Conservation (phyloP, 2,113 vertebrate species). For the Morone chrysops region DNA sequence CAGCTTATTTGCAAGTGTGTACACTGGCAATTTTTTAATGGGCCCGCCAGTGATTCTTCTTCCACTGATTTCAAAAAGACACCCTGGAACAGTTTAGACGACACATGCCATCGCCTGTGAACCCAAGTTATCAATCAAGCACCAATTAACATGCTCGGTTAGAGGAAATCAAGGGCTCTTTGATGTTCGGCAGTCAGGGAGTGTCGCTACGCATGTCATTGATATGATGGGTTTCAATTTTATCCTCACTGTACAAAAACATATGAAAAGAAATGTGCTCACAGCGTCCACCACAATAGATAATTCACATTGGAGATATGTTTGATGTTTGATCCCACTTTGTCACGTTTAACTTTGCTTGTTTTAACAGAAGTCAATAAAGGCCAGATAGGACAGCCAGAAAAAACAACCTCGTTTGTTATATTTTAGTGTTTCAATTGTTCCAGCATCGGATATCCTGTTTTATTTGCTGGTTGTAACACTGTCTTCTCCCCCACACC, state of each 20-base stretch:
- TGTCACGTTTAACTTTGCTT: too few relatives aligned
- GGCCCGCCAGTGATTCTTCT: slow-evolving; percentile 79
- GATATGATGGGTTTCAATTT: slow-evolving; percentile 64
- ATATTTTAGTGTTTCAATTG: slow-evolving; percentile 66
- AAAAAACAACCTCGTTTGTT: slow-evolving; percentile 38
- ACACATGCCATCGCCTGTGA: slow-evolving; percentile 79
- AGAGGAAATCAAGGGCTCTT: slow-evolving; percentile 71
- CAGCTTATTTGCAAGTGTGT: slow-evolving; percentile 85
- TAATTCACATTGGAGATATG: slow-evolving; percentile 1
- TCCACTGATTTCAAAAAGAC: slow-evolving; percentile 82
- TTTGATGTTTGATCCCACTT: neutral
- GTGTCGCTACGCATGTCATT: slow-evolving; percentile 59
- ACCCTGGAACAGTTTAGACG: slow-evolving; percentile 82
- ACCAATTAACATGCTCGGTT: slow-evolving; percentile 80
- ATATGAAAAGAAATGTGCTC: slow-evolving; percentile 46
- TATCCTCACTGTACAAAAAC: slow-evolving; percentile 48
- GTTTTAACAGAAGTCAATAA: too few relatives aligned
- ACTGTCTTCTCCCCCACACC: slow-evolving; percentile 67
- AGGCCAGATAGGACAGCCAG: too few relatives aligned
- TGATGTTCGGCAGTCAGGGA: slow-evolving; percentile 70
- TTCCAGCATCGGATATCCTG: slow-evolving; percentile 82
- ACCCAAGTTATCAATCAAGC: slow-evolving; percentile 84
- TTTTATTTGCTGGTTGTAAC: slow-evolving; percentile 75
- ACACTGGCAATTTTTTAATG: slow-evolving; percentile 82
- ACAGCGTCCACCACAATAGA: slow-evolving; percentile 60